Evolutionary conservation across 2,797 vertebrate species (phyloP).

Genomic region (Myotis pilosus): DNA sequence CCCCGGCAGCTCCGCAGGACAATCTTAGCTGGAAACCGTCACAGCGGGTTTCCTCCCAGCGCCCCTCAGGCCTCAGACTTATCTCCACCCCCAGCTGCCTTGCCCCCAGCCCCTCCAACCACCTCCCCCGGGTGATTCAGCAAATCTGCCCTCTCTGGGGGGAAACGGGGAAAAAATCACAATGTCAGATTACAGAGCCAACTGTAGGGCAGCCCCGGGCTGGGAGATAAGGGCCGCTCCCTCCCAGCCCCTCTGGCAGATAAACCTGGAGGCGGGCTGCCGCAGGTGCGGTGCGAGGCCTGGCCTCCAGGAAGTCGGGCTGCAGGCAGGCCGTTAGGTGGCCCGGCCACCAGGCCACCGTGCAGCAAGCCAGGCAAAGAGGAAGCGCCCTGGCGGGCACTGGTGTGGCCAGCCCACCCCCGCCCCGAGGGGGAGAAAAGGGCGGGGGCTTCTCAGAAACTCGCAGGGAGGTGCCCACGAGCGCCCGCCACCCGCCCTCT

Average conservation of each 20-base stretch:
- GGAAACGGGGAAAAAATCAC: constrained; percentile 83
- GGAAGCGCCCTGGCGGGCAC: neutral
- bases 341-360: neutral
- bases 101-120: constrained; percentile 59
- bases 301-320: neutral
- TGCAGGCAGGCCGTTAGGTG: neutral
- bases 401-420: neutral
- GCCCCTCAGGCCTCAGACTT: constrained; percentile 76
- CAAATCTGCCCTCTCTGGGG: constrained; percentile 81
- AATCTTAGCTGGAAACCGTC: constrained; percentile 79
- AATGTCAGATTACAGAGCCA: constrained; percentile 84
- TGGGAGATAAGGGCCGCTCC: constrained; percentile 69
- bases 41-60: constrained; percentile 60
- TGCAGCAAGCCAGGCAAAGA: constrained; percentile 20
- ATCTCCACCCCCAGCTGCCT: constrained; percentile 82
- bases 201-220: constrained; percentile 56
- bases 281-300: neutral
- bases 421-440: neutral
- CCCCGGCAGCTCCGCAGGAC: neutral
- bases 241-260: constrained; percentile 23
- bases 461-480: neutral
- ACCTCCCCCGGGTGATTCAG: constrained; percentile 83
- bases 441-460: constrained; percentile 61
- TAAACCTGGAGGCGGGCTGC: neutral
- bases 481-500: neutral